Evolutionary conservation across 2,797 vertebrate species (phyloP).

Genomic region (Myotis myotis): DNA sequence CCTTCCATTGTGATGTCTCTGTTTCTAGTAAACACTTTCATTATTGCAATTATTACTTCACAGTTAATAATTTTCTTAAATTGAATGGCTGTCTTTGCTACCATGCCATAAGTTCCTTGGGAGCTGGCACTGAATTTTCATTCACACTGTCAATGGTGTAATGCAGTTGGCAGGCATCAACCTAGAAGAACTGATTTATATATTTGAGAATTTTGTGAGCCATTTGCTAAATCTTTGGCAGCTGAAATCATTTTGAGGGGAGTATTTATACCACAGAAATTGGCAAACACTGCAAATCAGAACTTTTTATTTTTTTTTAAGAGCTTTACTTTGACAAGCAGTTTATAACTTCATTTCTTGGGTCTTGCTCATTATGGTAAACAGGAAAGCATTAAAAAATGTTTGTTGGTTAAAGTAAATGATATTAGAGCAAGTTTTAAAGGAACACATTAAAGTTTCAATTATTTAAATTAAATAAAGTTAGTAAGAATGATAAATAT

Average conservation of each 20-base stretch:
- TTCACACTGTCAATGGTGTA: background rate
- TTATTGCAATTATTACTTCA: background rate
- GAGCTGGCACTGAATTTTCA: background rate
- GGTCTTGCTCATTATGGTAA: background rate
- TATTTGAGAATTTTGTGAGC: background rate
- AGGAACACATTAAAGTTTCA: background rate
- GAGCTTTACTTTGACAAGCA: background rate
- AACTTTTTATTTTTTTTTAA: background rate
- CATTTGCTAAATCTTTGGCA: background rate
- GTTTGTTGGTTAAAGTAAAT: background rate
- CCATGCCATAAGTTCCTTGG: background rate
- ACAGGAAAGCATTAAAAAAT: background rate
- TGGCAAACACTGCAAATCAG: background rate
- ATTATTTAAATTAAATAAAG: background rate
- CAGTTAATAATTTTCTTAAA: background rate
- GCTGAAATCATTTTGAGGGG: background rate
- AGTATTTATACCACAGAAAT: background rate
- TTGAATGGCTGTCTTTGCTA: background rate
- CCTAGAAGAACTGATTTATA: background rate
- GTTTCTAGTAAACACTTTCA: background rate
- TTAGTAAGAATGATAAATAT: background rate
- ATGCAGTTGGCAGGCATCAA: background rate
- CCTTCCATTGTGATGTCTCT: background rate
- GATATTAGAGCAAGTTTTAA: background rate
- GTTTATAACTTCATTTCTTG: background rate